Evolutionary conservation across 2,113 vertebrate genomes (phyloP), one percentile per base, ranked within the genome.

Genomic region (Vanacampus margaritifer): DNA sequence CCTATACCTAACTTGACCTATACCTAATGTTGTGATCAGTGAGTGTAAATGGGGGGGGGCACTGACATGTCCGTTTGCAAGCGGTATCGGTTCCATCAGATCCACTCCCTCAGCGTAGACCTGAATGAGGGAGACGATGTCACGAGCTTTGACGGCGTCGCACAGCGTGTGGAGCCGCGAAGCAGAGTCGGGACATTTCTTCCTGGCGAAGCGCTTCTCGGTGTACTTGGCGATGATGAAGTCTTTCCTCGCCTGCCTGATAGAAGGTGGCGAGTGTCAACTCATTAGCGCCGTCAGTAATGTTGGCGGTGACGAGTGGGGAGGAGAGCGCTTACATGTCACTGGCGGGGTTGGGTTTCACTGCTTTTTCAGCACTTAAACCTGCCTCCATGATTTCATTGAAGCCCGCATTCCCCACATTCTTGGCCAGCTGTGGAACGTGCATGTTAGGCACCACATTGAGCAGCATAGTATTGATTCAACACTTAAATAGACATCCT

Each of bases 321-420:
- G 11, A 16, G 21, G 11, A 56, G 46, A 43, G 0, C 32, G 93
- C 96, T 95, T 90, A 98, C 97, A 99, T 99, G 91, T 98, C 95
- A 1, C 96, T 98, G 83, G 92, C 84, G 19, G 96, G 95, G 86
- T 90, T 93, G 70, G 97, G 97, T 85, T 99, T 99, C 84, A 96
- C 86, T 6, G 82, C 75, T 82, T 95, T 91, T 84, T 92, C 95
- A 60, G 79, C 78, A 35, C 91, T 93, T 72, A 99, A 91, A 81
- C 93, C 93, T 67, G 92, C 94, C 87, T 99, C 97, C 97, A 99
- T 99, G 67, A 99, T 95, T 86, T 99, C 97, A 89, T 99, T 99
- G 88, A 99, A 99, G 65, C 94, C 94, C 32, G 95, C 94, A 82
- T 99, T 99, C 86, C 97, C 97, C 80, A 99, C 95, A 88, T 99